Base-by-base conservation (phyloP, 2,888 invertebrate species). In the Epirrhoe tristata region DNA sequence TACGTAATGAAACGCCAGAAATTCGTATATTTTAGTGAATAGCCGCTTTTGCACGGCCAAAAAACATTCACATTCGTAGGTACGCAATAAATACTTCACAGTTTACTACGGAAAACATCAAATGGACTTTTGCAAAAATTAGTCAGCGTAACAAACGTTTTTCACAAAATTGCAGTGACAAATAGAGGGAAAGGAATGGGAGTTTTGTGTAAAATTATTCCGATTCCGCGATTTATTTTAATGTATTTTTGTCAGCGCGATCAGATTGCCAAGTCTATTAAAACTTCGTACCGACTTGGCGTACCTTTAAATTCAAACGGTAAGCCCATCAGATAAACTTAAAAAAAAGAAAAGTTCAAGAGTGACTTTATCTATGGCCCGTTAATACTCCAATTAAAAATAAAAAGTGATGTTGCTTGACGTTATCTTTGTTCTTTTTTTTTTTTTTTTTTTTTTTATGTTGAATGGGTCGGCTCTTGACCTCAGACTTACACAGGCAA, bases 361-460 rank as follows among this genome's bases (percentile, higher is more conserved):
- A 86, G 83, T 85, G 91, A 87, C 91, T 87, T 91, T 93, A 93
- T 92, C 93, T 88, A 82, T 87, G 87, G 79, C 75, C 87, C 81
- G 89, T 90, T 92, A 93, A 93, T 91, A 89, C 92, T 85, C 84
- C 91, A 92, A 93, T 93, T 92, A 91, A 87, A 89, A 89, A 90
- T 89, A 85, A 86, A 87, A 88, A 89, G 81, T 84, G 81, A 85
- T 81, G 81, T 86, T 86, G 81, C 85, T 86, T 84, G 75, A 82
- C 82, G 75, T 82, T 83, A 84, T 84, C 83, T 81, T 78, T 77
- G 64, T n/a, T n/a, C n/a, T n/a, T n/a, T n/a, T n/a, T n/a, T n/a
- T n/a, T n/a, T n/a, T n/a, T n/a, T n/a, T n/a, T n/a, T n/a, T n/a
- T n/a, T n/a, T n/a, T n/a, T n/a, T n/a, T n/a, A n/a, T n/a, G n/a